Evolutionary conservation across 1,140 invertebrate genomes (phyloP).

Genomic region (Drosophila subobscura): DNA sequence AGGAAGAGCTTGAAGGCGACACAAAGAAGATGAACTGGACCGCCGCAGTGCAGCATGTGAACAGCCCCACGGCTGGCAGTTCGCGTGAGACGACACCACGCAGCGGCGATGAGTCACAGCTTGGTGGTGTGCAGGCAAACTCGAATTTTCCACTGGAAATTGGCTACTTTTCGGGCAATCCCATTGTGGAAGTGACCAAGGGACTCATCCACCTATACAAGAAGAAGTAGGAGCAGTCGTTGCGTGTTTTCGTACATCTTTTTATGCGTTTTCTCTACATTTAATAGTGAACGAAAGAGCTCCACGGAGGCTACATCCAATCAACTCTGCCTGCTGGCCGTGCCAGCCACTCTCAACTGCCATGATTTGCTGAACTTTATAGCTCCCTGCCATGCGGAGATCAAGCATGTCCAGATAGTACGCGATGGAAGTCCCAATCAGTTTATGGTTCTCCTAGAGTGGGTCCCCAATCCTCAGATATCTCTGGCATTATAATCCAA

Average conservation of each 20-base stretch:
- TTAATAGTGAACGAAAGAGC: slow-evolving; percentile 86
- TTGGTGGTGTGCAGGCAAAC: slow-evolving; percentile 26
- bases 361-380: slow-evolving; percentile 97
- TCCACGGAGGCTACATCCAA: slow-evolving; percentile 89
- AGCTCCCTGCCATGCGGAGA: slow-evolving; percentile 94
- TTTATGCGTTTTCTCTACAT: not conserved
- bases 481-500: slow-evolving; percentile 1
- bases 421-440: slow-evolving; percentile 95
- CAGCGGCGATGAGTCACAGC: slow-evolving; percentile 69
- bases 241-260: no score
- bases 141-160: slow-evolving; percentile 86
- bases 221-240: slow-evolving; percentile 89
- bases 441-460: slow-evolving; percentile 97
- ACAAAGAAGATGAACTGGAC: slow-evolving; percentile 71
- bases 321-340: slow-evolving; percentile 95
- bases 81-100: slow-evolving; percentile 83
- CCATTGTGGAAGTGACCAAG: slow-evolving; percentile 96
- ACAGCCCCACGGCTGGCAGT: slow-evolving; percentile 76
- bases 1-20: slow-evolving; percentile 8
- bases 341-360: slow-evolving; percentile 96
- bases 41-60: slow-evolving; percentile 68
- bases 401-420: slow-evolving; percentile 96
- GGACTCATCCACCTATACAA: slow-evolving; percentile 98
- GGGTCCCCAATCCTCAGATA: slow-evolving; percentile 7
- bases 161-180: slow-evolving; percentile 98